A percentile compares a stretch with the other conserved stretches of the same genome.
These are phyloP conservation scores for Upupa epops DNA, from an alignment of 2,113 vertebrate species.

Conservation along the genomic window DNA sequence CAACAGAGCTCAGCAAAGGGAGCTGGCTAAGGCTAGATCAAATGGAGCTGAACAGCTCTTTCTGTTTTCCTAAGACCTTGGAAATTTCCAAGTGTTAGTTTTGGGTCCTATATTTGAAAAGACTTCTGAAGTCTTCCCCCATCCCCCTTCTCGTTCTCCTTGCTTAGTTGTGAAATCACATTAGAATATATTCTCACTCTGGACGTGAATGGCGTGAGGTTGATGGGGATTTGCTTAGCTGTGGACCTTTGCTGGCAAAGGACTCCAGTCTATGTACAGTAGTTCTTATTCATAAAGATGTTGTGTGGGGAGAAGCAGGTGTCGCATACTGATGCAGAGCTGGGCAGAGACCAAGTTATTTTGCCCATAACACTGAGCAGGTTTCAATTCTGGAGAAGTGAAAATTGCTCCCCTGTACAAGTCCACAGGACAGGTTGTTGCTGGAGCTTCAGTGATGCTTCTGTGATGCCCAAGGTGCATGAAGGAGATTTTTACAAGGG, in stretches of 20 bases:
- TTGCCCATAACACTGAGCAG: background rate
- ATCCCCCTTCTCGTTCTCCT: background rate
- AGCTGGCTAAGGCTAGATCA: conserved; percentile 39
- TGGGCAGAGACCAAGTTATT: background rate
- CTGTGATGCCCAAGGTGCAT: background rate
- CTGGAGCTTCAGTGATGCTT: background rate
- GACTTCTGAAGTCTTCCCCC: conserved; percentile 17
- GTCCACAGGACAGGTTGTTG: background rate
- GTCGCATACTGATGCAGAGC: background rate
- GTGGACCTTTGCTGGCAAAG: background rate
- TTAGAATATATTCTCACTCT: background rate
- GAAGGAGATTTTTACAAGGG: background rate
- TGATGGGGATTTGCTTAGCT: background rate
- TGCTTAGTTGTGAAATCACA: background rate
- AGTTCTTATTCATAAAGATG: background rate
- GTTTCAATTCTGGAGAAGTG: background rate
- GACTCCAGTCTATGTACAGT: background rate
- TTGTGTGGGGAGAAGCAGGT: background rate
- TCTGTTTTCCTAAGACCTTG: conserved; percentile 41
- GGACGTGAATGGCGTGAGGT: background rate
- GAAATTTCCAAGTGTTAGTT: conserved; percentile 59
- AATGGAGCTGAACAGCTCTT: conserved; percentile 48
- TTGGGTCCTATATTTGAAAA: conserved; percentile 32
- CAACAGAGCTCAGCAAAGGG: conserved; percentile 37
- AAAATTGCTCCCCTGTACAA: background rate